Conservation (phyloP, 2,888 invertebrate species). For the Malthinus seriepunctatus region DNA sequence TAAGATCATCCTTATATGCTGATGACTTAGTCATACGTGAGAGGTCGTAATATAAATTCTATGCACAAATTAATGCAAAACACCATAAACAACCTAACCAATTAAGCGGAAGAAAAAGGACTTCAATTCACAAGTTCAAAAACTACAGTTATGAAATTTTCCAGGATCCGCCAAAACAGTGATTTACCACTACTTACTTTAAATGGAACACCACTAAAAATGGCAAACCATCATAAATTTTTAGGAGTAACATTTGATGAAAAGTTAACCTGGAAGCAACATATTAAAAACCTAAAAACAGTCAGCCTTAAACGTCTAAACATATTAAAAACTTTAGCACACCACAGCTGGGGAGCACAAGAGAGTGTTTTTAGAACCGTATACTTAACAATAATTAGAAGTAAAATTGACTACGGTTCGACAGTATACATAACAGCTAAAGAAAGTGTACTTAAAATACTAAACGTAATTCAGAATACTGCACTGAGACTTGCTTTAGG, state of each 20-base stretch:
- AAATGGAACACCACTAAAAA: no score
- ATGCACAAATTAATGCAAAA: background rate
- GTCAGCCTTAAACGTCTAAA: background rate
- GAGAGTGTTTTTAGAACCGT: background rate
- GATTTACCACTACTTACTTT: no score
- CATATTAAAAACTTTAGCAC: background rate
- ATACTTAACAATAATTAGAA: background rate
- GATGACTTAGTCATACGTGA: background rate
- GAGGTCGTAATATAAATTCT: background rate
- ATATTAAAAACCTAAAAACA: background rate
- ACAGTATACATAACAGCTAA: background rate
- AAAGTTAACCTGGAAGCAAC: no score
- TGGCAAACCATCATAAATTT: no score
- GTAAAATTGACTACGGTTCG: background rate
- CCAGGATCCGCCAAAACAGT: no score
- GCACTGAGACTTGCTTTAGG: background rate
- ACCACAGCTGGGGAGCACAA: background rate
- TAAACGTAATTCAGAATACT: background rate
- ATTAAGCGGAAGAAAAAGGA: background rate
- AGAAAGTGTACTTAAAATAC: background rate
- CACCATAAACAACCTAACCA: background rate
- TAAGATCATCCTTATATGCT: no score
- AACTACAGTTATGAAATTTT: no score
- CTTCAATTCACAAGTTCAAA: background rate
- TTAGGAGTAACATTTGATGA: no score